Percentiles rank a stretch among this genome's conserved stretches.
phyloP scores from a whole-genome alignment of 2,888 invertebrate genomes.

The Rhodophaea formosa region DNA sequence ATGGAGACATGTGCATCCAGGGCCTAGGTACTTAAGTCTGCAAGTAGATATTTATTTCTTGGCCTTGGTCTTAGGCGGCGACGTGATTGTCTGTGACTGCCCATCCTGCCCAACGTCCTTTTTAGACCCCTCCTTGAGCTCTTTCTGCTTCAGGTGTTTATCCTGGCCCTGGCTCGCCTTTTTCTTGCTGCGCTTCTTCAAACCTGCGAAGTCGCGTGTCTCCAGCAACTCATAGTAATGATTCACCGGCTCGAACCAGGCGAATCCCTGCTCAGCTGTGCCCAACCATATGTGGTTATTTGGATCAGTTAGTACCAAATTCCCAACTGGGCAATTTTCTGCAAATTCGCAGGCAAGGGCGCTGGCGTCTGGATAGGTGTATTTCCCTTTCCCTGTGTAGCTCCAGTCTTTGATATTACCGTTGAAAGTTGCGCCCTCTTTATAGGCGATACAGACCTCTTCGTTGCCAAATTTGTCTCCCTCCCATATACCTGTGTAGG shows the following conservation, averaged over 20 bases:
- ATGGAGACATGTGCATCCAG: too few relatives aligned
- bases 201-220: slow-evolving; percentile 33
- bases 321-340: slow-evolving; percentile 73
- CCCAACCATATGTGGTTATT: slow-evolving; percentile 79
- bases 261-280: slow-evolving; percentile 57
- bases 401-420: slow-evolving; percentile 73
- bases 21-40: too few relatives aligned
- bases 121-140: too few relatives aligned
- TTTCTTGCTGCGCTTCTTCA: slow-evolving; percentile 29
- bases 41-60: too few relatives aligned
- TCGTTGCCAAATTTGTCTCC: slow-evolving; percentile 69
- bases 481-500: slow-evolving; percentile 80
- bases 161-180: neutral
- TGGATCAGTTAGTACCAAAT: slow-evolving; percentile 69
- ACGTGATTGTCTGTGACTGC: too few relatives aligned
- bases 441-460: slow-evolving; percentile 58
- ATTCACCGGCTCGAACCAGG: slow-evolving; percentile 65
- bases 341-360: slow-evolving; percentile 67
- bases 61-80: too few relatives aligned
- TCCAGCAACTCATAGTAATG: slow-evolving; percentile 65
- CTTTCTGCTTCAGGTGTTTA: too few relatives aligned
- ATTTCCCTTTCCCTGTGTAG: slow-evolving; percentile 73
- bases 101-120: too few relatives aligned
- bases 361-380: slow-evolving; percentile 75
- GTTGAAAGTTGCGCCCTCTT: slow-evolving; percentile 71